Conservation (phyloP, 2,797 vertebrate genomes). For the Novumbra hubbsi region DNA sequence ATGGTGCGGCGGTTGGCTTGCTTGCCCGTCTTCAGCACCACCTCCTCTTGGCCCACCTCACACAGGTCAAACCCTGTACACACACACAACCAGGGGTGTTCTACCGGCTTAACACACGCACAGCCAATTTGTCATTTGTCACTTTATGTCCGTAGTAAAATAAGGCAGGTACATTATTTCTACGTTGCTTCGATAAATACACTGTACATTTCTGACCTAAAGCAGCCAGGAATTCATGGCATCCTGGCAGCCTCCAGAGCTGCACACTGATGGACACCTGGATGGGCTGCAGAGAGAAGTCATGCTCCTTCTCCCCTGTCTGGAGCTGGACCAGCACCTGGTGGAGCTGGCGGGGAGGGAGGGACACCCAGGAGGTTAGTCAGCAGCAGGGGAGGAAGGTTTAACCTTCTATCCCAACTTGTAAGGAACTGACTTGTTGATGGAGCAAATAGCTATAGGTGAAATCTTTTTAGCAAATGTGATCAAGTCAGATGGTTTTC, state of each 20-base stretch:
- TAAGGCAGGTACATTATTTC: neutral
- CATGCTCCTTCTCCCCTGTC: constrained; percentile 94
- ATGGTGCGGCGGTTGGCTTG: constrained; percentile 92
- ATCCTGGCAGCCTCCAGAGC: constrained; percentile 95
- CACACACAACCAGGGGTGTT: constrained; percentile 1
- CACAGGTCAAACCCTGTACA: constrained; percentile 93
- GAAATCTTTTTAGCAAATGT: neutral
- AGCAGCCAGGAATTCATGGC: constrained; percentile 96
- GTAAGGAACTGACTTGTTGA: neutral
- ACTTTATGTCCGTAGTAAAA: neutral
- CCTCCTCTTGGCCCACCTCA: constrained; percentile 98
- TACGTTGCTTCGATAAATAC: neutral
- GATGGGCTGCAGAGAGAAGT: constrained; percentile 89
- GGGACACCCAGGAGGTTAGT: neutral
- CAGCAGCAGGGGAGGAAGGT: neutral
- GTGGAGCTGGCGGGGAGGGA: constrained; percentile 81
- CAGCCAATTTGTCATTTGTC: neutral
- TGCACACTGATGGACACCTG: constrained; percentile 99
- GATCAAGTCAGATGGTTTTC: neutral
- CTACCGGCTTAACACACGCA: neutral
- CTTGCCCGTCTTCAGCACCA: constrained; percentile 95
- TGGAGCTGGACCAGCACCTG: constrained; percentile 98
- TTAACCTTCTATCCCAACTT: neutral
- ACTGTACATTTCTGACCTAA: constrained; percentile 77
- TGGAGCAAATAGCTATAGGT: neutral